Evolutionary conservation across 2,888 invertebrate species (phyloP), one percentile per base, ranked within the genome.

Genomic region (Vandiemenella viatica): DNA sequence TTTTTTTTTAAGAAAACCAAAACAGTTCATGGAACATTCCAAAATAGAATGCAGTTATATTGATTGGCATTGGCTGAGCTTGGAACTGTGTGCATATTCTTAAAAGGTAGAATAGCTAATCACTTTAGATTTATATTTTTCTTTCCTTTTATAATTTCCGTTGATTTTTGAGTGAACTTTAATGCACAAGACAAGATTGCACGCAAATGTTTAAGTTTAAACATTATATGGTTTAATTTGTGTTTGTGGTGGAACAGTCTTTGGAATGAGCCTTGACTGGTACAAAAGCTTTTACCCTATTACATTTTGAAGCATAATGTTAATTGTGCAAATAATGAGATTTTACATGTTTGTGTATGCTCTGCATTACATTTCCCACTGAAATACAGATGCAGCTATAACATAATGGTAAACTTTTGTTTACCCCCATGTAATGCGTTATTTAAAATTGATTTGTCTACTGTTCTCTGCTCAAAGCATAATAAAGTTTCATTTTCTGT

Each of bases 241-340:
- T 50, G 50, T 50, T 46, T 46, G 50, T 50, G 50, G 46, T 50
- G 50, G 48, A 45, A 41, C 51, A 48, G 51, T 42, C 37, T 42
- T 45, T 18, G 42, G 18, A 45, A 16, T 40, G 41, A 49, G 45
- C 45, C 49, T 45, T 40, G 45, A 41, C 17, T 49, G 41, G 45
- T 45, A 45, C 17, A 45, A 44, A 49, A 46, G 15, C 2, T 20
- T n/a, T n/a, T n/a, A n/a, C n/a, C n/a, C n/a, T n/a, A n/a, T n/a
- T n/a, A n/a, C n/a, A n/a, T n/a, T n/a, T n/a, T n/a, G n/a, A n/a
- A n/a, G n/a, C n/a, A n/a, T n/a, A n/a, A n/a, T n/a, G n/a, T n/a
- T n/a, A n/a, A n/a, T n/a, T n/a, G n/a, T n/a, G n/a, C n/a, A n/a
- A n/a, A n/a, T n/a, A n/a, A n/a, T n/a, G n/a, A n/a, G n/a, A n/a